These are phyloP conservation scores for Stichopus horrens DNA, from an alignment of 53 echinoderm and acorn worm species.

Conservation along the genomic window DNA sequence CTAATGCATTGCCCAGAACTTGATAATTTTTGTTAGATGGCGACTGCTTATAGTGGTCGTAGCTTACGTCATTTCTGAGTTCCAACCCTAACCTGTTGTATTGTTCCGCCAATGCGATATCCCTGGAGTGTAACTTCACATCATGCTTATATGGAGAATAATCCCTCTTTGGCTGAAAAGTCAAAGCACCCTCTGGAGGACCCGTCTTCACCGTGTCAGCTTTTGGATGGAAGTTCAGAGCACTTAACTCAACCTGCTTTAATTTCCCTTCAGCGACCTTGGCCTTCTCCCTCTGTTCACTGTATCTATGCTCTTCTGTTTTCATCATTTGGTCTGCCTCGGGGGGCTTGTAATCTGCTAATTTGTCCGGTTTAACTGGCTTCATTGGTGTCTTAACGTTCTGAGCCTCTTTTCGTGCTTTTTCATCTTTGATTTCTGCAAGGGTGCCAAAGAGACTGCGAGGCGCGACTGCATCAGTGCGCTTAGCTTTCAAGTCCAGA, in stretches of 20 bases:
- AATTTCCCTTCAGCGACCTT: constrained; percentile 61
- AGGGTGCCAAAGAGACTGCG: constrained; percentile 86
- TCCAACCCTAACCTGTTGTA: constrained; percentile 75
- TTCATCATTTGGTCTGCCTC: constrained; percentile 54
- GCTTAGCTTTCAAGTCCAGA: constrained; percentile 72
- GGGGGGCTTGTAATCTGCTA: constrained; percentile 59
- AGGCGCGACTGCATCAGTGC: constrained; percentile 82
- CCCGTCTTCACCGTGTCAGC: constrained; percentile 37
- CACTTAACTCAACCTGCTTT: constrained; percentile 58
- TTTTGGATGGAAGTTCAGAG: constrained; percentile 71
- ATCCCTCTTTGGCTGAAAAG: constrained; percentile 61
- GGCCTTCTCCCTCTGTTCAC: constrained; percentile 63
- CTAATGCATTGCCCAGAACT: constrained; percentile 67
- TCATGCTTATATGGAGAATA: constrained; percentile 75
- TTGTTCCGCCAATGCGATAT: constrained; percentile 73
- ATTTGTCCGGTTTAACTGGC: constrained; percentile 68
- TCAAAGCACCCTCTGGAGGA: not conserved
- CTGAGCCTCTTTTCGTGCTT: constrained; percentile 51
- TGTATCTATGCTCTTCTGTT: constrained; percentile 52
- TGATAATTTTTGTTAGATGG: constrained; percentile 55
- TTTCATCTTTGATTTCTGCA: constrained; percentile 76
- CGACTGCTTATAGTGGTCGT: constrained; percentile 58
- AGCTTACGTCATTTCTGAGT: constrained; percentile 59
- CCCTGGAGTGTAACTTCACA: constrained; percentile 74
- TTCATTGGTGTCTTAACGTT: constrained; percentile 46